Evolutionary conservation across 1,140 invertebrate species (phyloP), one percentile per base, ranked within the genome.

Genomic region (Leptoteleia sp.): DNA sequence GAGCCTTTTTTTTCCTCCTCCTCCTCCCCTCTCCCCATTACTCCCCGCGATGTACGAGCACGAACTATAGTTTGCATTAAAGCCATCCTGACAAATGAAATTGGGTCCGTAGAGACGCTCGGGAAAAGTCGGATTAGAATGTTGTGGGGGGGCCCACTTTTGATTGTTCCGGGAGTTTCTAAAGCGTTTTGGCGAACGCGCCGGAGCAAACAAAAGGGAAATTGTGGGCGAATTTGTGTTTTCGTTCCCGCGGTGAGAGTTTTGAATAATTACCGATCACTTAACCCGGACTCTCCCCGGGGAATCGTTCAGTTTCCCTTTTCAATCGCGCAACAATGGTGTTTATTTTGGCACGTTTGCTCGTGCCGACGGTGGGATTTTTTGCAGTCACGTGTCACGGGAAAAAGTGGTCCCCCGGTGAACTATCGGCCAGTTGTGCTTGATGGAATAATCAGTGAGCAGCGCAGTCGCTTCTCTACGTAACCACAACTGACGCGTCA

Each of bases 191-290:
- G n/a, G n/a, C n/a, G n/a, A n/a, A n/a, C n/a, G n/a, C n/a, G n/a
- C n/a, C n/a, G n/a, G n/a, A n/a, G n/a, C n/a, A n/a, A n/a, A 33
- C 31, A 35, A 40, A 37, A 59, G 38, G 27, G 38, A 43, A 45
- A 47, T n/a, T 19, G 27, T 42, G 55, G 31, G 16, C 37, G 11
- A 40, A 64, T 64, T 52, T 64, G n/a, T 17, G 31, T 15, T 27
- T 48, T n/a, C 43, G 5, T 42, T 42, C n/a, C n/a, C 0, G 2
- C 15, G 19, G 59, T 8, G 59, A 62, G 59, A 62, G 59, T 62
- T 47, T 19, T 5, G 35, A 40, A 4, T 45, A 1, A 16, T 57
- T 27, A 7, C 27, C 27, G 19, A 11, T 57, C n/a, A n/a, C n/a
- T n/a, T n/a, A n/a, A n/a, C n/a, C n/a, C n/a, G n/a, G n/a, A n/a